Evolutionary conservation across 2,113 vertebrate species (phyloP), one percentile per base, ranked within the genome.

Genomic region (Daboia siamensis): DNA sequence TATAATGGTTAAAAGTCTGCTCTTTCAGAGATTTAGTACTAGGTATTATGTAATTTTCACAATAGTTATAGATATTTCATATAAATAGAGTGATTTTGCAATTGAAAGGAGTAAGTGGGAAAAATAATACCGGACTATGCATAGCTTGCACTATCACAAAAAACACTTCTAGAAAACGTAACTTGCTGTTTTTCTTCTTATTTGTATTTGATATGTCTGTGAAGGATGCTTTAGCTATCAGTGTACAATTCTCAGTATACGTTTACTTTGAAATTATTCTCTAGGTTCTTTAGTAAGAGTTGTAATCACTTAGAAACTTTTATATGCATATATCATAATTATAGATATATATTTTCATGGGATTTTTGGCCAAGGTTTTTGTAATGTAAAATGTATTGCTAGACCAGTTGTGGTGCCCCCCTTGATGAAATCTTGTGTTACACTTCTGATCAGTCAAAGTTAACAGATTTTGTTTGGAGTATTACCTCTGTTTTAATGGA

Each of bases 401-500:
- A 69, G 92, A 95, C 1, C 57, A 91, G 90, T 26, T 95, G 95
- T 94, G 86, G 90, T 94, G 94, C 88, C 88, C 90, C 96, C 88
- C 6, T 59, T 95, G 54, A 95, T 95, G 94, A 61, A 95, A 89
- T 56, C 57, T 97, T 92, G 20, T 92, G 93, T 95, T 87, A 57
- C 93, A 91, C 96, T 96, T 95, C 91, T 12, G 20, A 56, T 94
- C 96, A 96, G 95, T 95, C 94, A 92, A 93, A 94, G 92, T 90
- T 26, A 1, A 33, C 94, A 88, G 92, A 95, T 96, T 90, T 95
- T 92, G 95, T 96, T 92, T 93, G 90, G 94, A 7, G 46, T 90
- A 95, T 94, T 94, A 93, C 93, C 93, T 97, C 93, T 97, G 92
- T 96, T 97, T 96, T 91, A 95, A 95, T 97, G 94, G 96, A 94